Base-by-base conservation (phyloP, 2,888 invertebrate genomes). In the Folsomia manolachei region DNA sequence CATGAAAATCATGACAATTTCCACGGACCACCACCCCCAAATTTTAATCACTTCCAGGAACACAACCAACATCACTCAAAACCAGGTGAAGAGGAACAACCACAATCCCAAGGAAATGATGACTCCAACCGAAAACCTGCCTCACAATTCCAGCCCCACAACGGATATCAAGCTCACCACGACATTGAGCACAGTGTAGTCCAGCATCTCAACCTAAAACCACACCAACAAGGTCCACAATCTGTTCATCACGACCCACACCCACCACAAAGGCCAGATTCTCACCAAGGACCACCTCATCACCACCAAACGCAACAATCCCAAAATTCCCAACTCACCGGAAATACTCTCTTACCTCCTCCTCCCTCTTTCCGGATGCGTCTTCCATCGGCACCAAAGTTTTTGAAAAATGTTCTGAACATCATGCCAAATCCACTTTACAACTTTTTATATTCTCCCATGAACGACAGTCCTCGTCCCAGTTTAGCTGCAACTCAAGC, bases 111-210 rank as follows among this genome's bases (percentile, higher is more conserved):
- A 1, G 23, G 62, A 1, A 56, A 69, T 63, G 51, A 18, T 1
- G n/a, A n/a, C n/a, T n/a, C n/a, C n/a, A 24, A 24, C 14, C 7
- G 27, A 51, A 26, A 39, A 63, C 21, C 24, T 14, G 25, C 39
- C 1, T 39, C 68, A 7, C 19, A 14, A 18, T 23, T 21, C 23
- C 27, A 62, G 23, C 39, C 24, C 4, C 69, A 19, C 25, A 39
- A 70, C 26, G 69, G 71, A n/a, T 64, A 65, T 0, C 73, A 75
- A 39, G n/a, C n/a, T n/a, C n/a, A n/a, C n/a, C 4, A 39, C 14
- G 39, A 39, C 14, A 39, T 39, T 14, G 7, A 14, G 14, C n/a
- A n/a, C n/a, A n/a, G n/a, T n/a, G n/a, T n/a, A n/a, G n/a, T n/a
- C n/a, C 39, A 39, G 14, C 39, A 39, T 4, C 14, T 9, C 39